phyloP scores from a whole-genome alignment of 2,888 invertebrate genomes.

The Corbicula japonica region DNA sequence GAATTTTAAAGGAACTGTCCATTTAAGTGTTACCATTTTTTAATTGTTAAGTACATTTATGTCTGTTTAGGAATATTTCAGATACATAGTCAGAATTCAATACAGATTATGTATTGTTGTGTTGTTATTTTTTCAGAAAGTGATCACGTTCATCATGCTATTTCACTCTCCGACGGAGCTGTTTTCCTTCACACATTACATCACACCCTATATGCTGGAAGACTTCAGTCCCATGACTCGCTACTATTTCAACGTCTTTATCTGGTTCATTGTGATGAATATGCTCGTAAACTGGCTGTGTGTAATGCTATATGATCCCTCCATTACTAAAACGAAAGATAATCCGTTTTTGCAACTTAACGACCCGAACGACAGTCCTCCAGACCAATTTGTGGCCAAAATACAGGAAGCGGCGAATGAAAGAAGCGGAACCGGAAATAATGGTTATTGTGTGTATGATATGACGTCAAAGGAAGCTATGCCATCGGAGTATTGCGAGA shows the following conservation, averaged over 20 bases:
- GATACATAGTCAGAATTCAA: too few relatives aligned
- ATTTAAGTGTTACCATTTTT: too few relatives aligned
- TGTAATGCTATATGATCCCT: constrained; percentile 64
- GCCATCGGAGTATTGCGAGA: constrained; percentile 72
- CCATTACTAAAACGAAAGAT: constrained; percentile 48
- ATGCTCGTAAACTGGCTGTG: constrained; percentile 70
- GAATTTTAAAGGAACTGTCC: too few relatives aligned
- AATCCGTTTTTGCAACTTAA: constrained; percentile 38
- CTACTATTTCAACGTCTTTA: constrained; percentile 71
- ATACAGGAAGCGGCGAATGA: constrained; percentile 25
- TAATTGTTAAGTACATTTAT: too few relatives aligned
- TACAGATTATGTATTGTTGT: too few relatives aligned
- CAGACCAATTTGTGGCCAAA: constrained; percentile 42
- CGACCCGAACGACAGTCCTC: constrained; percentile 31
- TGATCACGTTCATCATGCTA: constrained; percentile 55
- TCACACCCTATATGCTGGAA: constrained; percentile 69
- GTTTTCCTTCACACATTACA: constrained; percentile 63
- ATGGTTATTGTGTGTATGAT: constrained; percentile 44
- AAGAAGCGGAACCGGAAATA: constrained; percentile 21
- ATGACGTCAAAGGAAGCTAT: constrained; percentile 53
- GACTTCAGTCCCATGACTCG: constrained; percentile 60
- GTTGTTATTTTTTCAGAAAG: constrained; percentile 34
- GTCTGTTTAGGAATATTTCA: too few relatives aligned
- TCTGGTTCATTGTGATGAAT: constrained; percentile 64
- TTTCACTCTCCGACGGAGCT: constrained; percentile 69